A percentile compares a stretch with the other conserved stretches of the same genome.
These are phyloP conservation scores for Craseonycteris thonglongyai DNA, from an alignment of 2,113 vertebrate species.

Conservation along the genomic window DNA sequence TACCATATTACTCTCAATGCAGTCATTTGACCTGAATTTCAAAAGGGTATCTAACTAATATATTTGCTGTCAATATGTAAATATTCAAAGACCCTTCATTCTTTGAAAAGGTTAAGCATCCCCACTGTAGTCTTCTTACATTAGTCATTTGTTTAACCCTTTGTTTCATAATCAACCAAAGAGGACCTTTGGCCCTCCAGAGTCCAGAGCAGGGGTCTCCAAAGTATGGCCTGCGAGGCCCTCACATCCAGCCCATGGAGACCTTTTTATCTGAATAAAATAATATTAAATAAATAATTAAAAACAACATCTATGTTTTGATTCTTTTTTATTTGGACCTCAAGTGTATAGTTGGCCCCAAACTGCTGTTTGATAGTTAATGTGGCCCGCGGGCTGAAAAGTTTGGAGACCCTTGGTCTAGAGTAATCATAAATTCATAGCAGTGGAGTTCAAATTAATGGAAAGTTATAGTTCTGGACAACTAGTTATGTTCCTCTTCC, in stretches of 20 bases:
- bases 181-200: not conserved
- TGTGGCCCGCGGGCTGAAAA: too few species aligned
- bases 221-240: too few species aligned
- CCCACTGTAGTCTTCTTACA: not conserved
- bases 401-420: too few species aligned
- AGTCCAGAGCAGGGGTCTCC: too few species aligned
- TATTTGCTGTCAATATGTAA: not conserved
- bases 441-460: not conserved
- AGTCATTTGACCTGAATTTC: constrained; percentile 14
- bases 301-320: too few species aligned
- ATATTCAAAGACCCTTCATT: not conserved
- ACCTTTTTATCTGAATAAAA: too few species aligned
- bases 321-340: too few species aligned
- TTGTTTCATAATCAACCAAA: not conserved
- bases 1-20: not conserved
- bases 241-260: too few species aligned
- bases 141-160: not conserved
- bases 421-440: not conserved
- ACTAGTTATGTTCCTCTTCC: not conserved
- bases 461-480: not conserved
- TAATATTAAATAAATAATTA: too few species aligned
- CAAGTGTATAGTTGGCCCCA: too few species aligned
- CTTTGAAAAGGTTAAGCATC: not conserved
- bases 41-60: not conserved
- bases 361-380: too few species aligned